phyloP scores from a whole-genome alignment of 1,140 invertebrate genomes.

The Episyrphus balteatus region DNA sequence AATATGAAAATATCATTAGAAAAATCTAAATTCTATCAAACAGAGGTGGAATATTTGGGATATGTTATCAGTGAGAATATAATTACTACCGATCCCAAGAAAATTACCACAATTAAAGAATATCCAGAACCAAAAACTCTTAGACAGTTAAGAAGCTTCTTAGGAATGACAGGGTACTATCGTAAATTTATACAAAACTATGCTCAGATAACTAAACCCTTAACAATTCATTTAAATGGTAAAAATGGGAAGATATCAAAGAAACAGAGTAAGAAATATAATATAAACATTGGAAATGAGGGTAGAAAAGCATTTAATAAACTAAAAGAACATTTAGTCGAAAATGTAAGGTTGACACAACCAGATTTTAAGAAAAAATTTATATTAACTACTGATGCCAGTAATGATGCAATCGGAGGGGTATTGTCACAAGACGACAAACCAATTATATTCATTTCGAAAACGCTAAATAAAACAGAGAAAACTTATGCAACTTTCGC shows the following conservation, averaged over 20 bases:
- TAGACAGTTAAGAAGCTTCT: conserved; percentile 3
- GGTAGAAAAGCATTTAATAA: conserved; percentile 27
- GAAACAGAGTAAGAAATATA: conserved; percentile 3
- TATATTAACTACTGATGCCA: conserved; percentile 20
- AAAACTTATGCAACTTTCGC: conserved; percentile 22
- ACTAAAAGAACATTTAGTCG: conserved; percentile 31
- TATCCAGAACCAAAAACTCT: background rate
- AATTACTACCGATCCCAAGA: conserved; percentile 1
- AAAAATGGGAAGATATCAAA: conserved; percentile 2
- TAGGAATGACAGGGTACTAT: conserved; percentile 1
- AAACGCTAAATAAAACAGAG: conserved; percentile 27
- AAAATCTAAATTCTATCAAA: conserved; percentile 3
- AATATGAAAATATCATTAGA: conserved; percentile 1
- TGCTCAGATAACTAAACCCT: conserved; percentile 1
- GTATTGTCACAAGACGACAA: conserved; percentile 24
- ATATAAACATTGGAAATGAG: background rate
- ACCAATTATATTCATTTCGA: conserved; percentile 4
- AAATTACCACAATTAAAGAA: conserved; percentile 1
- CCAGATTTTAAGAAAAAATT: conserved; percentile 23
- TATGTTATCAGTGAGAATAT: background rate
- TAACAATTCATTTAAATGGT: conserved; percentile 5
- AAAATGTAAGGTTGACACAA: background rate
- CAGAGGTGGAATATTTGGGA: background rate
- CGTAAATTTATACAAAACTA: conserved; percentile 18
- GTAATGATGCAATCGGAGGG: conserved; percentile 15